Evolutionary conservation across 2,113 vertebrate species (phyloP).

Genomic region (Pica pica): DNA sequence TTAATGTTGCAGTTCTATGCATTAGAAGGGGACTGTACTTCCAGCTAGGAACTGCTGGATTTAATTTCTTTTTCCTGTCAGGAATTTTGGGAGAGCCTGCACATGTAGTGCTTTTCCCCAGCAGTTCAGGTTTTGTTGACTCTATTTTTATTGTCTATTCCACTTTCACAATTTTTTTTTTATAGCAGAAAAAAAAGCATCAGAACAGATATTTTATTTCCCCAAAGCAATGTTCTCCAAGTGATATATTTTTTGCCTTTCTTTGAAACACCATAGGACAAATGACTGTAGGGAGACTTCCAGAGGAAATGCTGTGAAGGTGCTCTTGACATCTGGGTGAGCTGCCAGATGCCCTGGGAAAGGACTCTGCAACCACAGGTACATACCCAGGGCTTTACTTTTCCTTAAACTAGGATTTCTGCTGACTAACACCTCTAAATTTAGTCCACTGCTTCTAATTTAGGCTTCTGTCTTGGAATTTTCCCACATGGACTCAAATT

Average conservation of each 20-base stretch:
- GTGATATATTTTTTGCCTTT: neutral
- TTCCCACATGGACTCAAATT: neutral
- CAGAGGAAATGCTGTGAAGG: neutral
- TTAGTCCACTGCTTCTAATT: neutral
- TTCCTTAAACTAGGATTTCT: neutral
- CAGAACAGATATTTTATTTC: neutral
- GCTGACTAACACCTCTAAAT: neutral
- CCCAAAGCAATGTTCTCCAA: neutral
- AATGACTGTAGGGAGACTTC: neutral
- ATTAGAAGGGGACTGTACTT: neutral
- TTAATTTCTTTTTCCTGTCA: neutral
- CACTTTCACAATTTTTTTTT: neutral
- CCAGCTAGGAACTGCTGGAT: neutral
- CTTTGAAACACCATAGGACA: slow-evolving; percentile 15
- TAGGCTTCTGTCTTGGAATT: neutral
- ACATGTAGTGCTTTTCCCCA: neutral
- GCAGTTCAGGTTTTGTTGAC: neutral
- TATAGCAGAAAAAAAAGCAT: neutral
- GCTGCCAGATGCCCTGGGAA: neutral
- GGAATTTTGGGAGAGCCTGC: neutral
- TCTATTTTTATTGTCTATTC: neutral
- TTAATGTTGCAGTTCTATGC: neutral
- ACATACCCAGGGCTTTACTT: neutral
- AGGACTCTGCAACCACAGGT: neutral
- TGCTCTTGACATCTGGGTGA: neutral